Conservation (phyloP, 2,888 invertebrate species). For the Pseudococcus longispinus region DNA sequence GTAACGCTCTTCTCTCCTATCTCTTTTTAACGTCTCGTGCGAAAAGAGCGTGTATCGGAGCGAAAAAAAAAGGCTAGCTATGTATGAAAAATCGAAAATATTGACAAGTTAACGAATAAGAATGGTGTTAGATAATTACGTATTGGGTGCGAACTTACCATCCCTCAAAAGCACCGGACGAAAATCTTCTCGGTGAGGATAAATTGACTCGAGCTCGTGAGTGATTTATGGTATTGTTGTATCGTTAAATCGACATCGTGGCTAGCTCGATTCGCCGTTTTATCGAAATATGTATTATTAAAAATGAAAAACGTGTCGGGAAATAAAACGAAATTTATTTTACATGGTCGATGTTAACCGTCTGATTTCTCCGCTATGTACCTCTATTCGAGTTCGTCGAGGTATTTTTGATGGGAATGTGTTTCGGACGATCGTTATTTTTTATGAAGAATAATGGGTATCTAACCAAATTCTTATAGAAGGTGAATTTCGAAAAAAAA, state of each 20-base stretch:
- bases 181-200: neutral
- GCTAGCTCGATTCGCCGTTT: neutral
- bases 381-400: too few relatives aligned
- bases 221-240: neutral
- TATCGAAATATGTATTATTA: neutral
- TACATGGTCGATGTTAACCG: neutral
- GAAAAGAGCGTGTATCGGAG: neutral
- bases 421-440: too few relatives aligned
- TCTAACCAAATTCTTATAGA: too few relatives aligned
- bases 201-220: neutral
- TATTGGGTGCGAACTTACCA: neutral
- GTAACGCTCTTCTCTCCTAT: neutral
- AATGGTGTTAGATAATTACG: conserved; percentile 15
- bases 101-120: conserved; percentile 26
- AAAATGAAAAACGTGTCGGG: conserved; percentile 6
- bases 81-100: conserved; percentile 30
- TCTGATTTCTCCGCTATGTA: neutral
- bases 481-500: too few relatives aligned
- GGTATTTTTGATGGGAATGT: too few relatives aligned
- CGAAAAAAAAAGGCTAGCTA: neutral
- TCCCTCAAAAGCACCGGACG: neutral
- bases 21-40: neutral
- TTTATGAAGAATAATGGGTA: too few relatives aligned
- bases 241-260: neutral
- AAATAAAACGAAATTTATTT: neutral